Conservation (phyloP, 2,797 vertebrate species). For the Bradypodion pumilum region DNA sequence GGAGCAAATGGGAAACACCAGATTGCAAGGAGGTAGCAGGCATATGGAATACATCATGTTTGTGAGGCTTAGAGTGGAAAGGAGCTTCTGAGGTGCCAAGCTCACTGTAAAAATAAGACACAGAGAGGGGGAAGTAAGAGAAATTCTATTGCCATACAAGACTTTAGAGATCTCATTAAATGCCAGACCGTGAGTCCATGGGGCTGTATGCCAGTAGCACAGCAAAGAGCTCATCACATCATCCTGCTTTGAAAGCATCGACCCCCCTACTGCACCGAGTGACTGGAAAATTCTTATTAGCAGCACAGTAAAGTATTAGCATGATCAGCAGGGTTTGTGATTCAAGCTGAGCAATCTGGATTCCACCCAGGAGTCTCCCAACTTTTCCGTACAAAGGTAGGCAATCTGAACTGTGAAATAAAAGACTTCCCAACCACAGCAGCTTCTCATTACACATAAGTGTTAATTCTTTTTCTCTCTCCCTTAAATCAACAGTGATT, state of each 20-base stretch:
- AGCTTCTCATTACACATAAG: rapidly evolving
- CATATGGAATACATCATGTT: conserved; percentile 12
- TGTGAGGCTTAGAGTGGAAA: background rate
- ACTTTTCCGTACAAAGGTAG: background rate
- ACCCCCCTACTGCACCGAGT: background rate
- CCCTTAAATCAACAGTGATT: rapidly evolving
- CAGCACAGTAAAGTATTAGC: conserved; percentile 19
- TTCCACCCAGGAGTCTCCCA: background rate
- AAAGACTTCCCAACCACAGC: rapidly evolving
- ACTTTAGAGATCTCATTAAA: conserved; percentile 21
- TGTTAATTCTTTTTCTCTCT: background rate
- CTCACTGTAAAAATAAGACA: background rate
- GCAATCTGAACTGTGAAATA: background rate
- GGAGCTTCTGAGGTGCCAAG: background rate
- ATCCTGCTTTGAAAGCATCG: background rate
- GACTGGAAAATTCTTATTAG: background rate
- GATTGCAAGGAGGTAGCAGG: conserved; percentile 25
- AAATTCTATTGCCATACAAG: background rate
- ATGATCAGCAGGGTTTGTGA: conserved; percentile 7
- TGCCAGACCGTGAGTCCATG: background rate
- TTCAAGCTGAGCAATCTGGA: background rate
- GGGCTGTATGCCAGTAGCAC: background rate
- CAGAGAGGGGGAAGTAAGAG: background rate
- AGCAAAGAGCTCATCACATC: conserved; percentile 5
- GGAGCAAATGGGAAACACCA: background rate